Evolutionary conservation across 1,140 invertebrate species (phyloP), one percentile per base, ranked within the genome.

Genomic region (Aphelinus certus): DNA sequence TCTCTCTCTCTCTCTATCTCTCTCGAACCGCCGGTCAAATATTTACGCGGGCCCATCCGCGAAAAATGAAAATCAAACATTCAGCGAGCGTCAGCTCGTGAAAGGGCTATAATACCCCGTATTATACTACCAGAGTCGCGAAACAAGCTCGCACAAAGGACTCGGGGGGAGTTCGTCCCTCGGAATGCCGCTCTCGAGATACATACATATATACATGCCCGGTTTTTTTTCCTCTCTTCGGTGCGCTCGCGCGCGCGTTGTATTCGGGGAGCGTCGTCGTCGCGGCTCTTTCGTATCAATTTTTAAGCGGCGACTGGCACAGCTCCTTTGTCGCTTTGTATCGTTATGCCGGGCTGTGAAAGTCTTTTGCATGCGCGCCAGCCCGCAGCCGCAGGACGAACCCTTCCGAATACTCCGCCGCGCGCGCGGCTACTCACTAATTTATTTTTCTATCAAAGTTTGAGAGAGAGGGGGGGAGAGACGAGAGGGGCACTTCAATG

Each of bases 391-490:
- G 51, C 45, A 56, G 26, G 26, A 26, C 26, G 56, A 56, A 64
- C 51, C 66, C 66, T 68, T 64, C 45, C 26, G 26, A 26, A 26
- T 26, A 26, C 26, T 26, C 26, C 26, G 26, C 26, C 26, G 26
- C 26, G 26, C 26, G 26, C 26, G 26, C 26, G 9, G 64, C 66
- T 58, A 46, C 60, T 70, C 51, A 75, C 67, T 75, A 64, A 75
- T 75, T 75, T 75, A 75, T 75, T 70, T 75, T 75, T 70, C 73
- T 58, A 70, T 70, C 60, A 70, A 75, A 70, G 66, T 75, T 75
- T 75, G 47, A 75, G 55, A 46, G 9, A 61, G 56, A 55, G 51
- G 2, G 43, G 7, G 60, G 26, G 26, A 26, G 26, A 26, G 26
- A 26, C 26, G 26, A 26, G 26, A 26, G 26, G 26, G 26, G 26